Evolutionary conservation across 2,113 vertebrate species (phyloP).

Genomic region (Zosterops pallidus): DNA sequence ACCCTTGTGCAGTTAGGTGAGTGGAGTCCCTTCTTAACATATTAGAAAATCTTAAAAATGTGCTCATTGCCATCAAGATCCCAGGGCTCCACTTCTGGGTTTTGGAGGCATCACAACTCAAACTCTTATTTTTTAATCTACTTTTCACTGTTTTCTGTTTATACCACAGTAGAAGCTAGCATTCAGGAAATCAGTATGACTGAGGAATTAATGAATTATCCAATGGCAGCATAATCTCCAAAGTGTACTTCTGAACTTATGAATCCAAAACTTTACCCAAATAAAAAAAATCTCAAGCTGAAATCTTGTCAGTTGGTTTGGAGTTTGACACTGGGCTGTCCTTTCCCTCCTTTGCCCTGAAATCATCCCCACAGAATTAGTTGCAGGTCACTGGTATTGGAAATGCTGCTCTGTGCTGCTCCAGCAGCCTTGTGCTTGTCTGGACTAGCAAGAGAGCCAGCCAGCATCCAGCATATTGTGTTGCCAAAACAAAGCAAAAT

Average conservation of each 20-base stretch:
- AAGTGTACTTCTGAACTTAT: not conserved
- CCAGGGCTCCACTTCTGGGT: not conserved
- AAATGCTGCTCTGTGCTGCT: not conserved
- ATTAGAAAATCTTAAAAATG: not conserved
- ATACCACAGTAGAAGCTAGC: not conserved
- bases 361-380: not conserved
- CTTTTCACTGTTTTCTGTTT: not conserved
- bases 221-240: not conserved
- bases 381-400: not conserved
- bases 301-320: not conserved
- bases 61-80: not conserved
- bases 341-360: not conserved
- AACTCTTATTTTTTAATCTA: not conserved
- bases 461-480: not conserved
- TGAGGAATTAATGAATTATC: not conserved
- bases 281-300: not conserved
- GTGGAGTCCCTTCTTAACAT: not conserved
- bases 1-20: not conserved
- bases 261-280: not conserved
- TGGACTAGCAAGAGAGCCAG: not conserved
- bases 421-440: not conserved
- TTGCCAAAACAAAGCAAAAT: constrained; percentile 46
- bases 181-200: not conserved
- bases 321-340: not conserved
- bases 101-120: not conserved